Conservation (phyloP, 2,888 invertebrate genomes). For the Mycalesis mineus region DNA sequence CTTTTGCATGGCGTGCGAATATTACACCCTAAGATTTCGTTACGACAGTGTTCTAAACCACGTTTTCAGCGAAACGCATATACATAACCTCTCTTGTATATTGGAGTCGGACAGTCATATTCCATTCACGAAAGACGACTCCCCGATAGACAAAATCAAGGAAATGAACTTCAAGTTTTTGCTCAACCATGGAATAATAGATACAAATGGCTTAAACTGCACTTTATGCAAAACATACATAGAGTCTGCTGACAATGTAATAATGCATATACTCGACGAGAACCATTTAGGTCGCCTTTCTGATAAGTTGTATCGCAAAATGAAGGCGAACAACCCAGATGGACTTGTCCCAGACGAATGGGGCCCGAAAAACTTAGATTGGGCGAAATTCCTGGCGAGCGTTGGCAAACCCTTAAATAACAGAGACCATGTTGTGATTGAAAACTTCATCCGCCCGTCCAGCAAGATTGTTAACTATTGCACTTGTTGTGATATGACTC, state of each 20-base stretch:
- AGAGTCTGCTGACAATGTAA: constrained; percentile 50
- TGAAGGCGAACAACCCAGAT: constrained; percentile 54
- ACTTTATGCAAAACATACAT: constrained; percentile 51
- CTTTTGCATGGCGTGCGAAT: constrained; percentile 71
- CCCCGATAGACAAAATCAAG: constrained; percentile 55
- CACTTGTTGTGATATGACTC: constrained; percentile 66
- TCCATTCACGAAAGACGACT: constrained; percentile 49
- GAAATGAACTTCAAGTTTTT: constrained; percentile 63
- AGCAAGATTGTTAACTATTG: constrained; percentile 68
- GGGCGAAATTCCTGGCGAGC: constrained; percentile 67
- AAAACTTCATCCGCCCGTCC: constrained; percentile 68
- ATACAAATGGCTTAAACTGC: constrained; percentile 45
- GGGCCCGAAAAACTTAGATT: constrained; percentile 68
- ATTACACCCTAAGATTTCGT: constrained; percentile 66
- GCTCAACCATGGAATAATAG: constrained; percentile 47
- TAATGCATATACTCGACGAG: constrained; percentile 64
- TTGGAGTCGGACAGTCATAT: constrained; percentile 61
- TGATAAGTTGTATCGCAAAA: constrained; percentile 57
- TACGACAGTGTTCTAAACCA: constrained; percentile 70
- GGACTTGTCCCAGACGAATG: constrained; percentile 63
- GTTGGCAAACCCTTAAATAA: constrained; percentile 63
- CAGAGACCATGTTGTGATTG: constrained; percentile 65
- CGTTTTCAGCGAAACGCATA: constrained; percentile 66
- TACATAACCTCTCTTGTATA: constrained; percentile 63
- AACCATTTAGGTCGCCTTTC: constrained; percentile 63